Evolutionary conservation across 2,113 vertebrate species (phyloP).

Genomic region (Ursus arctos): DNA sequence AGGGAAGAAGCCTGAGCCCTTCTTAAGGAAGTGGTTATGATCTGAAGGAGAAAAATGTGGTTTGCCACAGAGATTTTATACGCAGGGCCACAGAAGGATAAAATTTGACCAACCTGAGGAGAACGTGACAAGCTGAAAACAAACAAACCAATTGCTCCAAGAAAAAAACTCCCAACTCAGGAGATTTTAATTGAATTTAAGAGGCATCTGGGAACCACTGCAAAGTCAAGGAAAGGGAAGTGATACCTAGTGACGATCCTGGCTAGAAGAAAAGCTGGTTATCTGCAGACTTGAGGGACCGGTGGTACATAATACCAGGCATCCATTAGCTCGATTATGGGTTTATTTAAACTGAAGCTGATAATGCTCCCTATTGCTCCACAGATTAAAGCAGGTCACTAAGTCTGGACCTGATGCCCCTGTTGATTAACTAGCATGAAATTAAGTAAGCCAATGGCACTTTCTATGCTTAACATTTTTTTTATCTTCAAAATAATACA

Average conservation of each 20-base stretch:
- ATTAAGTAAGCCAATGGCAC: background rate
- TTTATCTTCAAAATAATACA: conserved; percentile 6
- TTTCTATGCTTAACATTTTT: background rate
- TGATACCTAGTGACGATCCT: background rate
- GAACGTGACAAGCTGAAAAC: background rate
- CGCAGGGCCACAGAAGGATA: background rate
- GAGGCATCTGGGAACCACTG: background rate
- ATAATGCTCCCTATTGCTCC: accelerated
- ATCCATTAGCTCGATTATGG: background rate
- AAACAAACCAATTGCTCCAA: background rate
- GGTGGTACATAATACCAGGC: background rate
- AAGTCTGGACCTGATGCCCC: background rate
- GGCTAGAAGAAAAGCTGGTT: background rate
- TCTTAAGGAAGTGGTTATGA: background rate
- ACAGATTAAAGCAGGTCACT: background rate
- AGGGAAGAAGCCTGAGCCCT: no score
- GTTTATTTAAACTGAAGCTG: background rate
- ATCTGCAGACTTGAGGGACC: background rate
- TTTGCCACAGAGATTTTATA: background rate
- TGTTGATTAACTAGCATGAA: background rate
- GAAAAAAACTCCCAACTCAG: background rate
- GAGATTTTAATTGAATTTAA: background rate
- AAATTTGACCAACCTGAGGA: background rate
- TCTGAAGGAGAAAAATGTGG: background rate
- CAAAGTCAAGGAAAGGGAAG: background rate